A percentile compares a stretch with the other conserved stretches of the same genome.
phyloP scores from a whole-genome alignment of 1,140 invertebrate species.

The Chlorops oryzae region DNA sequence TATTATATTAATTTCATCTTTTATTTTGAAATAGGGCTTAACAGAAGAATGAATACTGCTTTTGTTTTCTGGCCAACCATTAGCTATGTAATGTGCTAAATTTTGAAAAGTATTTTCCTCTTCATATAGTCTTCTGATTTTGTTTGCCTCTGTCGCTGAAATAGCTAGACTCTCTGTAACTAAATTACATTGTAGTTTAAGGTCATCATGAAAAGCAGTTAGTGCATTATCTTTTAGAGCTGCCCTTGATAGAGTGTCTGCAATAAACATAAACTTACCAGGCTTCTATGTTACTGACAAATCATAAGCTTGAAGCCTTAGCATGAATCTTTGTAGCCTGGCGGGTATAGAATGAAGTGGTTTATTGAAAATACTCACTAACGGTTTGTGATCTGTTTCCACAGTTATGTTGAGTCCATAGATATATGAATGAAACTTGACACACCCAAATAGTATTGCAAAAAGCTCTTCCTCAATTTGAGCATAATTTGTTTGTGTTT shows the following conservation, averaged over 20 bases:
- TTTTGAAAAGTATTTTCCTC: constrained; percentile 15
- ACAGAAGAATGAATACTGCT: too few species aligned
- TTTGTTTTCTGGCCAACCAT: constrained; percentile 13
- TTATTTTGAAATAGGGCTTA: constrained; percentile 29
- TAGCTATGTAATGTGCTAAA: constrained; percentile 26
- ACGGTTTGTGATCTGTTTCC: constrained; percentile 50
- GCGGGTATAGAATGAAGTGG: constrained; percentile 37
- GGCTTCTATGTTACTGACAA: constrained; percentile 43
- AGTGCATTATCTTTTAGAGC: too few species aligned
- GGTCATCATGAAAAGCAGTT: constrained; percentile 39
- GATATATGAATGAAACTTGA: constrained; percentile 44
- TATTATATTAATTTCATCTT: constrained; percentile 32
- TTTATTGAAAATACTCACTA: constrained; percentile 48
- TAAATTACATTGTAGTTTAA: too few species aligned
- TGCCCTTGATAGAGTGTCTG: too few species aligned
- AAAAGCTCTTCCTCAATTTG: constrained; percentile 50
- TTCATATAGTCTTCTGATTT: constrained; percentile 16
- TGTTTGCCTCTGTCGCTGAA: constrained; percentile 15
- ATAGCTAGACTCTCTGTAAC: constrained; percentile 11
- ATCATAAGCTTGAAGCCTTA: constrained; percentile 45
- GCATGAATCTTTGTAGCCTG: constrained; percentile 35
- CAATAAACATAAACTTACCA: constrained; percentile 47
- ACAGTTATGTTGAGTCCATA: constrained; percentile 30
- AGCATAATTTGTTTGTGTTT: constrained; percentile 44
- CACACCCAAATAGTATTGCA: constrained; percentile 41